Conservation (phyloP, 2,113 vertebrate genomes). For the Aplodontia rufa region DNA sequence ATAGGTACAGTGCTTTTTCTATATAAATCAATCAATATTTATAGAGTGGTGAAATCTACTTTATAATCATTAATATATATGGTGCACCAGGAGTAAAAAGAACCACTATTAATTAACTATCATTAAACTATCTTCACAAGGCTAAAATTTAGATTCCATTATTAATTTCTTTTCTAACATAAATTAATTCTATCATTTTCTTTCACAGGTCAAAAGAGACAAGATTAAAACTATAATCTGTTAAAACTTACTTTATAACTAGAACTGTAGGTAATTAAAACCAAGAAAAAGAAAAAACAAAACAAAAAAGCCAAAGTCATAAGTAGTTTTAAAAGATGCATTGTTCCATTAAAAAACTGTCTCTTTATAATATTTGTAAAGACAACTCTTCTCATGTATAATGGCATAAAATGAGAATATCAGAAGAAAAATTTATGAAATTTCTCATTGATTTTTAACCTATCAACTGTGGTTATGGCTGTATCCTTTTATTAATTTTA, state of each 20-base stretch:
- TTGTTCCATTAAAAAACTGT: slow-evolving; percentile 19
- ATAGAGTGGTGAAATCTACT: too few species aligned
- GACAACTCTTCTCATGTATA: not conserved
- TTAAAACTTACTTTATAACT: slow-evolving; percentile 11
- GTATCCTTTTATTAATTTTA: not conserved
- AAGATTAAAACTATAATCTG: not conserved
- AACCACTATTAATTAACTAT: too few species aligned
- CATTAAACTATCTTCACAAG: not conserved
- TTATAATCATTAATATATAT: too few species aligned
- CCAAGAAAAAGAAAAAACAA: not conserved
- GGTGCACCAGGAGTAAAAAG: too few species aligned
- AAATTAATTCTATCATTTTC: not conserved
- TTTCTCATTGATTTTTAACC: slow-evolving; percentile 20
- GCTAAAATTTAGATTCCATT: not conserved
- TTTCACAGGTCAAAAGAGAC: not conserved
- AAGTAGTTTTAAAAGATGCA: not conserved
- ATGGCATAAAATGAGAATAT: slow-evolving; percentile 17
- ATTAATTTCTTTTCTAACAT: not conserved
- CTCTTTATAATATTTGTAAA: slow-evolving; percentile 8
- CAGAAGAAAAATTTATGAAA: slow-evolving; percentile 12
- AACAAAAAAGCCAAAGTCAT: not conserved
- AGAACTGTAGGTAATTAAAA: slow-evolving; percentile 31
- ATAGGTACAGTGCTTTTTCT: too few species aligned
- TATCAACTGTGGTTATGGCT: not conserved
- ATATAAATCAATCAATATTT: too few species aligned